These are phyloP conservation scores for Nasonia vitripennis DNA, from an alignment of 1,140 invertebrate genomes.

Conservation along the genomic window DNA sequence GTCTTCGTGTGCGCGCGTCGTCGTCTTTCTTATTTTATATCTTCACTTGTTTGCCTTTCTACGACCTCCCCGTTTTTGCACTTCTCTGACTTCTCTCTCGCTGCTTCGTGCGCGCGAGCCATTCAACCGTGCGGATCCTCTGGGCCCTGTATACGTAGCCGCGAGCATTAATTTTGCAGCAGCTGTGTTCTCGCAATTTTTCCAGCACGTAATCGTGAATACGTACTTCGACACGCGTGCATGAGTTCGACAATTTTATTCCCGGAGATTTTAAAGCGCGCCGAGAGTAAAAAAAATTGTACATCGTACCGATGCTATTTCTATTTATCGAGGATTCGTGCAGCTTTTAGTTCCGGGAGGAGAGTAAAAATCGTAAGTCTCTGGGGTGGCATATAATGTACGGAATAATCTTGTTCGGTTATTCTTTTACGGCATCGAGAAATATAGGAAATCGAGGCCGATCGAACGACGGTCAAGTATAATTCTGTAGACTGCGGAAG, in stretches of 20 bases:
- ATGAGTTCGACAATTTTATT: not conserved
- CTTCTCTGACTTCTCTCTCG: constrained; percentile 22
- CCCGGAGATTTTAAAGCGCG: too few species aligned
- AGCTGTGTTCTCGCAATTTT: not conserved
- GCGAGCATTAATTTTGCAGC: constrained; percentile 7
- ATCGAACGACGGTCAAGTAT: constrained; percentile 34
- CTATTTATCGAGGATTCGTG: not conserved
- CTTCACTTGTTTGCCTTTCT: constrained; percentile 31
- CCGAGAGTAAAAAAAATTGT: not conserved
- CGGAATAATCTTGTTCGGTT: constrained; percentile 22
- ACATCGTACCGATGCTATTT: not conserved
- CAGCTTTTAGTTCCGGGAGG: not conserved
- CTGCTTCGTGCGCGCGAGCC: not conserved
- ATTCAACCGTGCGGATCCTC: constrained; percentile 7
- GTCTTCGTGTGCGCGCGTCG: not conserved
- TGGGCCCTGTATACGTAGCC: not conserved
- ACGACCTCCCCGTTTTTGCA: constrained; percentile 20
- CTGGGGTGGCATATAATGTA: constrained; percentile 7
- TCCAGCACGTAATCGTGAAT: not conserved
- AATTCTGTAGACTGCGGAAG: constrained; percentile 30
- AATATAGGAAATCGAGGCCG: constrained; percentile 36
- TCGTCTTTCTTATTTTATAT: constrained; percentile 44
- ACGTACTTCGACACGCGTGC: not conserved
- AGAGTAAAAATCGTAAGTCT: not conserved
- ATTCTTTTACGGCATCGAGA: constrained; percentile 27